Base-by-base conservation (phyloP, 2,888 invertebrate genomes). In the Aphidius colemani region DNA sequence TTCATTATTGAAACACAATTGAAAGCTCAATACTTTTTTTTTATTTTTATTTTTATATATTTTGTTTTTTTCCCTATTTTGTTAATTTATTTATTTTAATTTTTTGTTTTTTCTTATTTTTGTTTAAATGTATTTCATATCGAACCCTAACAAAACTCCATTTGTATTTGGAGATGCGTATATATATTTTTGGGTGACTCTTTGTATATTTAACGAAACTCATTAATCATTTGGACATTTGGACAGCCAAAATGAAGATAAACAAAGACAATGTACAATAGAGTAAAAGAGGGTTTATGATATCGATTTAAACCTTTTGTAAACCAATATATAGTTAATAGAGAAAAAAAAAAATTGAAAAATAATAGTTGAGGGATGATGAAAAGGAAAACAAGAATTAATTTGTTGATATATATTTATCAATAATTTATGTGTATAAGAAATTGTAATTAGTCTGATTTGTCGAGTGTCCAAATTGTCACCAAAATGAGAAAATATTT, bases 361-460 rank as follows among this genome's bases (percentile, higher is more conserved):
- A 11, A 48, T 13, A 11, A 8, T 48, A 13, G 8, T 11, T 3
- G 13, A 48, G 11, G 11, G 11, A 48, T 48, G 7, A 48, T 11
- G 1, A 48, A 11, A 48, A 11, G 8, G 13, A 18, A 55, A 55
- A 18, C 9, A 18, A 30, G 8, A 18, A 13, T 7, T 44, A 18
- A 43, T 18, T 55, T 7, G 13, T 10, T 57, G 11, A 44, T 43
- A 10, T n/a, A 13, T 48, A 48, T 48, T 45, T 44, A 6, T 8
- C 8, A 39, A 18, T 11, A 39, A 48, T 46, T 46, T 48, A 53
- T 53, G 53, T 46, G 40, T 45, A 57, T 57, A 57, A 70, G 64
- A 65, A 63, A 65, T 74, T 66, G 76, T 77, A 78, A 80, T 80
- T 79, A 80, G 76, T 72, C 66, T 74, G 77, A 79, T 78, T 79